Percentiles rank a stretch among this genome's conserved stretches.
These are phyloP conservation scores for Micrasema longulum DNA, from an alignment of 1,140 invertebrate genomes.

Conservation along the genomic window DNA sequence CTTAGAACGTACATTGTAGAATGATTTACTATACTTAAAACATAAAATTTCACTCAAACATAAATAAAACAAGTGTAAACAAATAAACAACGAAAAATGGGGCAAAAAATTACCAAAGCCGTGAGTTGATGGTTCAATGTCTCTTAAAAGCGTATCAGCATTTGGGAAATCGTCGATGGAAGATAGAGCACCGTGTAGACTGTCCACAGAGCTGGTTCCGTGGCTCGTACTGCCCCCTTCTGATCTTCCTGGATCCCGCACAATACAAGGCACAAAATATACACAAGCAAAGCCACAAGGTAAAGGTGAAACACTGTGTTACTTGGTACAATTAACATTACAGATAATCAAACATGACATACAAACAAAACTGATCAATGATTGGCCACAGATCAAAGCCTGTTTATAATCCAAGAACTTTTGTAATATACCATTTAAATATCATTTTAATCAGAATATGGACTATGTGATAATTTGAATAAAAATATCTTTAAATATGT, in stretches of 20 bases:
- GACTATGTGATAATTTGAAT: no score
- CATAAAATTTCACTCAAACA: no score
- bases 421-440: no score
- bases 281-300: constrained; percentile 33
- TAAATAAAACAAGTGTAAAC: constrained; percentile 41
- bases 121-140: constrained; percentile 66
- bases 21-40: no score
- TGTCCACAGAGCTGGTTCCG: constrained; percentile 54
- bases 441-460: no score
- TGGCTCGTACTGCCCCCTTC: constrained; percentile 62
- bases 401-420: no score
- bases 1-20: no score
- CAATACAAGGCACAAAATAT: constrained; percentile 33
- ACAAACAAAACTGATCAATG: no score
- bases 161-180: constrained; percentile 63
- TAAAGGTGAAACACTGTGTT: constrained; percentile 9
- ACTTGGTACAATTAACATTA: constrained; percentile 4
- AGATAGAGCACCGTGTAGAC: constrained; percentile 52
- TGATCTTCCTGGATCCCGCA: constrained; percentile 60
- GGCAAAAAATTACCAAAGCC: constrained; percentile 66
- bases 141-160: constrained; percentile 62
- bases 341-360: neutral
- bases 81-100: constrained; percentile 51
- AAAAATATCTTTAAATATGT: no score
- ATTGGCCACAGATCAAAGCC: no score